These are phyloP conservation scores for Aphidoletes aphidimyza DNA, from an alignment of 2,888 invertebrate species.

Conservation along the genomic window DNA sequence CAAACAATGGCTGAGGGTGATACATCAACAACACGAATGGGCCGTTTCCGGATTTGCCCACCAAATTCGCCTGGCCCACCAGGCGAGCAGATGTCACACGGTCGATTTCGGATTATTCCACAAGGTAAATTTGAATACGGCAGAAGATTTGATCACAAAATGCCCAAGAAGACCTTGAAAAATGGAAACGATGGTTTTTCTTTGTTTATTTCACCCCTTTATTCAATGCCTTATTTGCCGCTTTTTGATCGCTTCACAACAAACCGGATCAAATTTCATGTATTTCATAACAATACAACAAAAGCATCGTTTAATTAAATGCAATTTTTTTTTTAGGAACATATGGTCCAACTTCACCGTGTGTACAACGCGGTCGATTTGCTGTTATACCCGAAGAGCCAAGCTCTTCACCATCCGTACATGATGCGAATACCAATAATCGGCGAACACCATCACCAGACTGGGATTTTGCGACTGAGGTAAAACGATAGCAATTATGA, in stretches of 20 bases:
- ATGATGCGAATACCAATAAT: constrained; percentile 60
- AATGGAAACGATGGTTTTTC: no score
- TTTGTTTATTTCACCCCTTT: no score
- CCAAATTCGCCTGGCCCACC: constrained; percentile 64
- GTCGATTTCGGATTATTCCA: constrained; percentile 66
- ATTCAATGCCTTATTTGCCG: no score
- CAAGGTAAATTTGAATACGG: constrained; percentile 60
- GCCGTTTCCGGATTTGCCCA: constrained; percentile 70
- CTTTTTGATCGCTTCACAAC: no score
- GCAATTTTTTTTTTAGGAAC: constrained; percentile 62
- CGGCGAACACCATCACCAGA: constrained; percentile 66
- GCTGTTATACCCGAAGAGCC: constrained; percentile 68
- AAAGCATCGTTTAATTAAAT: background rate
- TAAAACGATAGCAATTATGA: constrained; percentile 55
- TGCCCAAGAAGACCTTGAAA: no score
- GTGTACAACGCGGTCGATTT: constrained; percentile 66
- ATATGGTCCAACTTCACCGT: constrained; percentile 66
- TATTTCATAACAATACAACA: background rate
- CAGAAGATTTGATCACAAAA: no score
- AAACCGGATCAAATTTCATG: no score
- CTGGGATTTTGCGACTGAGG: constrained; percentile 67
- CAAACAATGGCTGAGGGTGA: constrained; percentile 19
- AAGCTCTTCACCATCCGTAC: constrained; percentile 64
- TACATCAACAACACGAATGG: constrained; percentile 65
- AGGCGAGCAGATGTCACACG: constrained; percentile 64